A percentile compares a stretch with the other conserved stretches of the same genome.
These are phyloP conservation scores for Trinorchestia longiramus DNA, from an alignment of 1,140 invertebrate species.

Conservation along the genomic window DNA sequence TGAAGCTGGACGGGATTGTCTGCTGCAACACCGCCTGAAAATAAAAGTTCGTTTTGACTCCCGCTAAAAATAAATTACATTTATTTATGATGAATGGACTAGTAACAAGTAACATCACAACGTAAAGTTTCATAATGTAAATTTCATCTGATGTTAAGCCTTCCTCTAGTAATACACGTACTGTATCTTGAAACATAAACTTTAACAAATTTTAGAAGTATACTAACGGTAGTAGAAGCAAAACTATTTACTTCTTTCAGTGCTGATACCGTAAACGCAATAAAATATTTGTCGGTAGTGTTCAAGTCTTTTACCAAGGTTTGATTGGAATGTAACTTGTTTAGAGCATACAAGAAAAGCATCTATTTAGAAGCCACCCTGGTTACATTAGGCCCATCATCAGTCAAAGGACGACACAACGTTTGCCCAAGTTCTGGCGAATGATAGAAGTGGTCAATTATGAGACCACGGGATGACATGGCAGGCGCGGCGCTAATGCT, in stretches of 20 bases:
- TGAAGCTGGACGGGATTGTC: not conserved
- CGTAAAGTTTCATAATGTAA: not conserved
- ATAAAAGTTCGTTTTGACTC: not conserved
- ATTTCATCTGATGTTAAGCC: not conserved
- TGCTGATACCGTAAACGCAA: not conserved
- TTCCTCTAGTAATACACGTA: not conserved
- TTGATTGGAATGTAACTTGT: not conserved
- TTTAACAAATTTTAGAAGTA: not conserved
- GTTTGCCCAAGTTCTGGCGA: slow-evolving; percentile 33
- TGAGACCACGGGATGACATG: slow-evolving; percentile 1
- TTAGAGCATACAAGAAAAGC: not conserved
- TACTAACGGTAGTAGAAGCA: not conserved
- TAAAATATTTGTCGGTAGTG: not conserved
- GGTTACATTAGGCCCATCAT: slow-evolving; percentile 22
- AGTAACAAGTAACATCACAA: not conserved
- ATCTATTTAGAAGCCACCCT: slow-evolving; percentile 20
- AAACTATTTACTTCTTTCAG: not conserved
- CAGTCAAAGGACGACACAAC: slow-evolving; percentile 27
- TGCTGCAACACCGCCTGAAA: not conserved
- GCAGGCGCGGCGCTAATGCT: not conserved
- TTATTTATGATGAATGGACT: not conserved
- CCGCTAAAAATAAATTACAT: not conserved
- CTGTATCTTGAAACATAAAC: not conserved
- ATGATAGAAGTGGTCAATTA: slow-evolving; percentile 44
- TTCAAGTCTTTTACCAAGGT: not conserved